These are phyloP conservation scores for Acanthococcus lagerstroemiae DNA, from an alignment of 2,888 invertebrate genomes.

Conservation along the genomic window DNA sequence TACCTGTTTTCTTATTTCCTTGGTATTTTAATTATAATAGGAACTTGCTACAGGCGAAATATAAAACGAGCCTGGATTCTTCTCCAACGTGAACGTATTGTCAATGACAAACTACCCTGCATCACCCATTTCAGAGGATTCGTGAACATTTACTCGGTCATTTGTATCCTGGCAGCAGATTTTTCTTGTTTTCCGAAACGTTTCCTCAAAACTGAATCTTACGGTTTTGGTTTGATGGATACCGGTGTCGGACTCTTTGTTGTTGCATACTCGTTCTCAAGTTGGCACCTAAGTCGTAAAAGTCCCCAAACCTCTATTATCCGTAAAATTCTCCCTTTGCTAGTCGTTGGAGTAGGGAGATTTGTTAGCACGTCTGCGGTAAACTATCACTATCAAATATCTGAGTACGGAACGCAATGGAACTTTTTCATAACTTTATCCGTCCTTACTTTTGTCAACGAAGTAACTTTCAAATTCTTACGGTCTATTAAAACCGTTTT, in stretches of 20 bases:
- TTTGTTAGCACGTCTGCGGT: slow-evolving; percentile 51
- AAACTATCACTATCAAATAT: slow-evolving; percentile 76
- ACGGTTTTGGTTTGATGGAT: slow-evolving; percentile 89
- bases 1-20: slow-evolving; percentile 38
- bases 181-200: slow-evolving; percentile 74
- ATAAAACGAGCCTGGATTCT: neutral
- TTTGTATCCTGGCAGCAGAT: slow-evolving; percentile 89
- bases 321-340: slow-evolving; percentile 44
- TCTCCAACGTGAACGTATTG: slow-evolving; percentile 14
- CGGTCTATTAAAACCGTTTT: slow-evolving; percentile 46
- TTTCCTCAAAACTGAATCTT: slow-evolving; percentile 77
- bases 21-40: slow-evolving; percentile 37
- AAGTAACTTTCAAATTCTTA: slow-evolving; percentile 49
- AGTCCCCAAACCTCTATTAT: slow-evolving; percentile 37
- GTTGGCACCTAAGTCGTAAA: slow-evolving; percentile 35
- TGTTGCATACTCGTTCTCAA: slow-evolving; percentile 64
- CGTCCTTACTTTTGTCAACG: slow-evolving; percentile 62
- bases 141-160: slow-evolving; percentile 60
- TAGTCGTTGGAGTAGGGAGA: slow-evolving; percentile 54
- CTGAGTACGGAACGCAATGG: slow-evolving; percentile 96
- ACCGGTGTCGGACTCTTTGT: slow-evolving; percentile 85
- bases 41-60: slow-evolving; percentile 32
- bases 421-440: slow-evolving; percentile 96
- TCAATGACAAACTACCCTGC: slow-evolving; percentile 33
- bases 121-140: slow-evolving; percentile 60